Evolutionary conservation across 2,797 vertebrate species (phyloP).

Genomic region (Cephalopachus bancanus): DNA sequence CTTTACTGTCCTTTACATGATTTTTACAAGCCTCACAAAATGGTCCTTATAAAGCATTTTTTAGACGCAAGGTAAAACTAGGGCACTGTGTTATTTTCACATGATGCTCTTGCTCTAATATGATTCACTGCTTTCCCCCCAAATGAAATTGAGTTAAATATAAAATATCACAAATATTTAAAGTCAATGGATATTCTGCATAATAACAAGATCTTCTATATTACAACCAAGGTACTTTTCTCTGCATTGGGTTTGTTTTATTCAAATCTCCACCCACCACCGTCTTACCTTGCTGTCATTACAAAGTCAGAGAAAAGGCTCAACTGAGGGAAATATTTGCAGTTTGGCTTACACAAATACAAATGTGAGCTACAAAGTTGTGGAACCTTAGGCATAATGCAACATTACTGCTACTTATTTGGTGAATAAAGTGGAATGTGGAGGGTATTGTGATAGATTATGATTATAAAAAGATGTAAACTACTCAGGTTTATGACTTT

Average conservation of each 20-base stretch:
- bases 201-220: not conserved
- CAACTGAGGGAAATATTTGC: not conserved
- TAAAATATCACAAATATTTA: constrained; percentile 47
- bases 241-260: not conserved
- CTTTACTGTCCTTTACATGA: not conserved
- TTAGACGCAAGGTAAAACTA: not conserved
- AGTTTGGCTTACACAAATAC: not conserved
- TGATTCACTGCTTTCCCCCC: constrained; percentile 6
- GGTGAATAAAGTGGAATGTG: not conserved
- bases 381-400: not conserved
- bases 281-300: not conserved
- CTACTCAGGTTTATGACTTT: not conserved
- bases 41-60: not conserved
- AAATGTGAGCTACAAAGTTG: not conserved
- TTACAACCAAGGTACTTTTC: not conserved
- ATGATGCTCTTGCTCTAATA: not conserved
- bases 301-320: constrained; percentile 26
- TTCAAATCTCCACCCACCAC: not conserved
- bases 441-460: not conserved
- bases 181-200: constrained; percentile 1
- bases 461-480: not conserved
- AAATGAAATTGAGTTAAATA: not conserved
- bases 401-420: not conserved
- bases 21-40: constrained; percentile 11
- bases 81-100: not conserved